A percentile compares a stretch with the other conserved stretches of the same genome.
Evolutionary conservation across 2,797 vertebrate genomes (phyloP).

Genomic region (Chloroceryle inda): DNA sequence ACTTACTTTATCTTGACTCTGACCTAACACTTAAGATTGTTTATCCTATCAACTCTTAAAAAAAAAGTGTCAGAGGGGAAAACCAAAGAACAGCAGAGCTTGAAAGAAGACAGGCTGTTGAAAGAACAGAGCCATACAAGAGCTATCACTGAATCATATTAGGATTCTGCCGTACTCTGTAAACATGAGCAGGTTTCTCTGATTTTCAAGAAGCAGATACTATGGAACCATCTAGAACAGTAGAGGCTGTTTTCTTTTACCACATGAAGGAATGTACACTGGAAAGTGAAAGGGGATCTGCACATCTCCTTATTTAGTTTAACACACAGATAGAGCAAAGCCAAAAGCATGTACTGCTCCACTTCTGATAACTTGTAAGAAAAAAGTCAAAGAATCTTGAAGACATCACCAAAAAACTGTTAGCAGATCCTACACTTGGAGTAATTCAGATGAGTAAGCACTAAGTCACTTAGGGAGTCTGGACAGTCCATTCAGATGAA

Average conservation of each 20-base stretch:
- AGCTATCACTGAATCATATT: conserved; percentile 34
- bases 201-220: conserved; percentile 31
- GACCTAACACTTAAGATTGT: neutral
- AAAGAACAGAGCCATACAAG: neutral
- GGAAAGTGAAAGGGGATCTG: neutral
- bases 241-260: neutral
- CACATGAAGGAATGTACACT: neutral
- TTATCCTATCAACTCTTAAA: neutral
- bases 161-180: conserved; percentile 7
- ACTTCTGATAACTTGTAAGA: neutral
- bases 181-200: neutral
- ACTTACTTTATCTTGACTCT: neutral
- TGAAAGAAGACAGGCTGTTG: neutral
- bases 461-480: conserved; percentile 20
- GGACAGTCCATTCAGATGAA: conserved; percentile 34
- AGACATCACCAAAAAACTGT: neutral
- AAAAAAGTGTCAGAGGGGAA: neutral
- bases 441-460: conserved; percentile 43
- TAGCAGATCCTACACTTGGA: neutral
- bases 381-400: neutral
- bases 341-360: neutral
- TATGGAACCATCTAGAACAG: neutral
- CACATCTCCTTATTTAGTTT: neutral
- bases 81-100: neutral
- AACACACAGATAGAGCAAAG: neutral